Evolutionary conservation across 2,797 vertebrate species (phyloP), one percentile per base, ranked within the genome.

Genomic region (Phalloptychus januarius): DNA sequence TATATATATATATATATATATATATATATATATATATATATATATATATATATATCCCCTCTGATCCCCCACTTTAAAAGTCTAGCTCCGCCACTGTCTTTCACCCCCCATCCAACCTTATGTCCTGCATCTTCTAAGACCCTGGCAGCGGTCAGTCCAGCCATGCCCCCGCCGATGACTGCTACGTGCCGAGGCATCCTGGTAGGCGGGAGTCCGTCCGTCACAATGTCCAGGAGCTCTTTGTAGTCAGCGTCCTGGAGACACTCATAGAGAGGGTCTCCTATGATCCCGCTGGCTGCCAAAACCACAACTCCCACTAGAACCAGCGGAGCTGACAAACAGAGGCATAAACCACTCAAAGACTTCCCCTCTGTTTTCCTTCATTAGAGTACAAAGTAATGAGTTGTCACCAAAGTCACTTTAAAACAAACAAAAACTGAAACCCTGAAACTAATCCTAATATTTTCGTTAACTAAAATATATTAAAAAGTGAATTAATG

Each of bases 201-300:
- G 0, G 96, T 71, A n/a, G 81, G 78, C 5, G 94, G 94, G 7
- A 97, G 96, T 10, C 96, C 97, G 74, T 90, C 80, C 0, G 92
- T 85, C 54, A 95, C 87, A 0, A 97, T 92, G 70, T 84, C 75
- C 5, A 96, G 91, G 6, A 97, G 96, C 76, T 95, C 91, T 2
- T 87, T 83, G 50, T 97, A 97, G 93, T 97, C 96, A 0, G 85
- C 67, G 71, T 97, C 97, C 0, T 91, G 87, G 40, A 96, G 92
- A 81, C 97, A 97, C 0, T 95, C 94, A 2, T 80, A 78, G 13
- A 97, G 86, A 31, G 94, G 94, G 89, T 96, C 95, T 7, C 85
- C 87, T 8, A 67, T 74, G 76, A 80, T 83, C 58, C 90, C 93
- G 15, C 77, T 89, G 25, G 88, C 90, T 36, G 80, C 82, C 44